phyloP scores from a whole-genome alignment of 2,888 invertebrate genomes.

The Meandrusa payeni region DNA sequence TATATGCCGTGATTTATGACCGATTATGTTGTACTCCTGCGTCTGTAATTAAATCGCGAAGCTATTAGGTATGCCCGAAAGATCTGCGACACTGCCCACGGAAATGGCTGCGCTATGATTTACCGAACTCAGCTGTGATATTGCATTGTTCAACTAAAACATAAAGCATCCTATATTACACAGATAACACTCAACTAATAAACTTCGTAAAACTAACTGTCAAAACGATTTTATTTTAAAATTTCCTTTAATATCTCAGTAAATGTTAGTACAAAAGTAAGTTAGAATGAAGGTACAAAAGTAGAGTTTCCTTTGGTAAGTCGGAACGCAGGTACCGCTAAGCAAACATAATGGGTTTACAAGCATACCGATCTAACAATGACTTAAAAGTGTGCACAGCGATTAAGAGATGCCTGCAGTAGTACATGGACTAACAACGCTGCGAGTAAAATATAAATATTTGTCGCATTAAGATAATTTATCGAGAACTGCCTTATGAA shows the following conservation, averaged over 20 bases:
- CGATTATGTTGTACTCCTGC: constrained; percentile 70
- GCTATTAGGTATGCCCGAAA: constrained; percentile 66
- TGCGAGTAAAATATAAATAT: constrained; percentile 59
- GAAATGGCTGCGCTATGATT: constrained; percentile 52
- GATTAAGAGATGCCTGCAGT: constrained; percentile 6
- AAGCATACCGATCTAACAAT: constrained; percentile 52
- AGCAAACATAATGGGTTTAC: constrained; percentile 46
- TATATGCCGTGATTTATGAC: constrained; percentile 71
- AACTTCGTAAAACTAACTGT: constrained; percentile 1
- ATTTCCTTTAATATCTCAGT: constrained; percentile 15
- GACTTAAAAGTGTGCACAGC: constrained; percentile 30
- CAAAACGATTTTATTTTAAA: constrained; percentile 1
- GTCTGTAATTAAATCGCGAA: constrained; percentile 73
- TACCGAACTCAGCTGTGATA: constrained; percentile 51
- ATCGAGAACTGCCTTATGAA: constrained; percentile 47
- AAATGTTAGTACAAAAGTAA: constrained; percentile 29
- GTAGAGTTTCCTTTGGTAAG: constrained; percentile 24
- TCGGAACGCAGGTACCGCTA: constrained; percentile 51
- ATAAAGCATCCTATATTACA: constrained; percentile 2
- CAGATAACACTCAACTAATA: constrained; percentile 10
- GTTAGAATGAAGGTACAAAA: no score
- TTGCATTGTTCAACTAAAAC: constrained; percentile 42
- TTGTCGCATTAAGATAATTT: constrained; percentile 67
- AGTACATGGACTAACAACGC: constrained; percentile 52
- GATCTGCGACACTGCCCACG: constrained; percentile 64